Evolutionary conservation across 2,113 vertebrate genomes (phyloP).

Genomic region (Phyllopteryx taeniolatus): DNA sequence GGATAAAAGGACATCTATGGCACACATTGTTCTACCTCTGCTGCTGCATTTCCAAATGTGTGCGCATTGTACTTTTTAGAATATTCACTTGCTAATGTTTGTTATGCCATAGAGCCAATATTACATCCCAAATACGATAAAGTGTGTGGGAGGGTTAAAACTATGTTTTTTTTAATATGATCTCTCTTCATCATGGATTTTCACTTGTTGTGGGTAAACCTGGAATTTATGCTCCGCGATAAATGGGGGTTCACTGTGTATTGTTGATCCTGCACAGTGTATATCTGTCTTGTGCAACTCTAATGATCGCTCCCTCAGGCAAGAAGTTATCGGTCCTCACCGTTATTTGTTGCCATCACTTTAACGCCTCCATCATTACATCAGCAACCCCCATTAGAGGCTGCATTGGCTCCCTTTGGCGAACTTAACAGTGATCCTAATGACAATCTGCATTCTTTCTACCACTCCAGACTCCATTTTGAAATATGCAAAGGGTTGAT

Average conservation of each 20-base stretch:
- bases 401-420: constrained; percentile 19
- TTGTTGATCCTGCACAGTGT: not conserved
- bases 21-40: too few relatives aligned
- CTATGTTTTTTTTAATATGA: too few relatives aligned
- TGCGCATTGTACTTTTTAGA: too few relatives aligned
- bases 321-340: constrained; percentile 27
- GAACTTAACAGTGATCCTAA: constrained; percentile 22
- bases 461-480: constrained; percentile 3
- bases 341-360: constrained; percentile 35
- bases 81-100: too few relatives aligned
- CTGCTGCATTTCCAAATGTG: too few relatives aligned
- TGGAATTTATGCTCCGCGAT: not conserved
- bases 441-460: constrained; percentile 8
- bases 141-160: too few relatives aligned
- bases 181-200: too few relatives aligned
- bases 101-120: too few relatives aligned
- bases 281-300: constrained; percentile 11
- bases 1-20: not conserved
- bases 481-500: constrained; percentile 1
- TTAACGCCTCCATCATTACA: constrained; percentile 21
- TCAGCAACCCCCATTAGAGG: constrained; percentile 23
- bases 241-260: not conserved
- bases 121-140: too few relatives aligned
- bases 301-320: constrained; percentile 25
- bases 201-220: too few relatives aligned